Evolutionary conservation across 2,797 vertebrate species (phyloP).

Genomic region (Anableps anableps): DNA sequence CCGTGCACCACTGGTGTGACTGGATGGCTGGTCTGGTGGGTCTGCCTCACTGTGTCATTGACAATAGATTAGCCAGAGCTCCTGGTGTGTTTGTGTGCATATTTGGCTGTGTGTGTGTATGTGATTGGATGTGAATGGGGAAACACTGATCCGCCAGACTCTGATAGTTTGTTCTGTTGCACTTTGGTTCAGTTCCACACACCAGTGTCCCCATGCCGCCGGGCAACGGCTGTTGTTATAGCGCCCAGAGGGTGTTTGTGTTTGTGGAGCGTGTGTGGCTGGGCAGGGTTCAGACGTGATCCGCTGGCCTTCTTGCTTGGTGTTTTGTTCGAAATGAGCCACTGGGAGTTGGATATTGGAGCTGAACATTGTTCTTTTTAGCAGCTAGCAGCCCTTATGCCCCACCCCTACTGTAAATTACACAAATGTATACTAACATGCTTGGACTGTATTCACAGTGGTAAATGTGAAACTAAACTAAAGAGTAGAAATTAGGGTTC

Average conservation of each 20-base stretch:
- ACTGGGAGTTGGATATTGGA: conserved; percentile 42
- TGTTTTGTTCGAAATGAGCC: conserved; percentile 51
- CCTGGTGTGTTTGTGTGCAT: conserved; percentile 26
- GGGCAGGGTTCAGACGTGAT: conserved; percentile 49
- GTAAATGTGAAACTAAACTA: background rate
- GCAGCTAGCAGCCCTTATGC: conserved; percentile 7
- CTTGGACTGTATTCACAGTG: background rate
- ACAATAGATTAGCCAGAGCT: conserved; percentile 67
- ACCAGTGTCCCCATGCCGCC: conserved; percentile 38
- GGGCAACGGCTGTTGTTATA: conserved; percentile 60
- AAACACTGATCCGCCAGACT: conserved; percentile 51
- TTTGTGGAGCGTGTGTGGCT: conserved; percentile 36
- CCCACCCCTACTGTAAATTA: conserved; percentile 3
- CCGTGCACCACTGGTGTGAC: conserved; percentile 13
- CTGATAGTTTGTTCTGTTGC: conserved; percentile 56
- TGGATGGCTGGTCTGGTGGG: conserved; percentile 36
- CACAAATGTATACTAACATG: background rate
- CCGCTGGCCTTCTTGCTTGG: conserved; percentile 49
- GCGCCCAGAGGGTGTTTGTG: conserved; percentile 54
- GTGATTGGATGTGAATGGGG: conserved; percentile 39
- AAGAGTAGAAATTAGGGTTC: background rate
- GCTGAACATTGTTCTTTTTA: conserved; percentile 33
- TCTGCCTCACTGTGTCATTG: conserved; percentile 54
- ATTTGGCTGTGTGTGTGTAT: conserved; percentile 13
- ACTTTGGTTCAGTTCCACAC: conserved; percentile 57